Conservation (phyloP, 1,140 invertebrate genomes). For the Pristionchus pacificus region DNA sequence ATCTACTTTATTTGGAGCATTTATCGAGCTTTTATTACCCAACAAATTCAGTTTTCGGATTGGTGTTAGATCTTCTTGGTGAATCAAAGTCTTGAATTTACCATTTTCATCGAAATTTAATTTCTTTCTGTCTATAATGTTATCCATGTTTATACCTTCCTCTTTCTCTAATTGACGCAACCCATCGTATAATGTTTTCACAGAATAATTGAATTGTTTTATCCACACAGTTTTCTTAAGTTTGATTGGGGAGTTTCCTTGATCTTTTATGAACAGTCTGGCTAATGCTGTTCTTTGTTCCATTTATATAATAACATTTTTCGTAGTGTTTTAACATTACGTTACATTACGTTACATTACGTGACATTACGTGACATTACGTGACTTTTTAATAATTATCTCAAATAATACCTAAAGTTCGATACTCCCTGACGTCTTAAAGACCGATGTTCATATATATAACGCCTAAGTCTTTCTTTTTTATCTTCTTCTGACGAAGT, state of each 20-base stretch:
- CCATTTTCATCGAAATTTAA: too few species aligned
- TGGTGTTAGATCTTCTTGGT: too few species aligned
- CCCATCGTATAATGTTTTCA: conserved; percentile 4
- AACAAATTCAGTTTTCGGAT: too few species aligned
- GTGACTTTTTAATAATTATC: too few species aligned
- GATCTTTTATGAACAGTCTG: conserved; percentile 4
- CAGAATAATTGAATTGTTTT: conserved; percentile 11
- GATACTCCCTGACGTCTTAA: conserved; percentile 19
- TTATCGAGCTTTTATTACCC: too few species aligned
- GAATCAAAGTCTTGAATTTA: too few species aligned
- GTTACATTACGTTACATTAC: too few species aligned
- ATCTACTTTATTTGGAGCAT: too few species aligned
- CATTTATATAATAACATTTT: conserved; percentile 5
- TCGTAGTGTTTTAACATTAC: conserved; percentile 14
- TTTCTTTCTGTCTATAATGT: too few species aligned
- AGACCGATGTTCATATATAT: conserved; percentile 34
- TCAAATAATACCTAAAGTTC: conserved; percentile 6
- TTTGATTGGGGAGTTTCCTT: not conserved
- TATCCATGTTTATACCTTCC: too few species aligned
- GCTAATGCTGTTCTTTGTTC: not conserved
- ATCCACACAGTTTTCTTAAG: conserved; percentile 5
- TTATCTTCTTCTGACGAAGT: conserved; percentile 25
- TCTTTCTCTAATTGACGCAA: conserved; percentile 5
- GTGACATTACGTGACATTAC: too few species aligned
- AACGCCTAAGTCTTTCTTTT: conserved; percentile 23